A percentile compares a stretch with the other conserved stretches of the same genome.
phyloP scores from a whole-genome alignment of 2,797 vertebrate genomes.

The Anguilla pacifica region DNA sequence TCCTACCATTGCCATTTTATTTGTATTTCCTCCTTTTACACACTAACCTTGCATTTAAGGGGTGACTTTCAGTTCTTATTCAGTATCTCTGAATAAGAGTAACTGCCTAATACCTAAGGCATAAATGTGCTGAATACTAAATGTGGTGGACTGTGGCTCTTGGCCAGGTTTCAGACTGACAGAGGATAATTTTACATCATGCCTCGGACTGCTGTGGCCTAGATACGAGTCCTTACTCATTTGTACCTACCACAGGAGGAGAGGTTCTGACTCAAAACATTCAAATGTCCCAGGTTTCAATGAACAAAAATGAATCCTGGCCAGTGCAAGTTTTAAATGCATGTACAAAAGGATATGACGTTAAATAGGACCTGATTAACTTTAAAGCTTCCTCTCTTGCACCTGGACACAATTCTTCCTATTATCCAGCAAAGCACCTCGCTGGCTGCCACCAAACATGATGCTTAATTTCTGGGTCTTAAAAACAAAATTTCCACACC shows the following conservation, averaged over 20 bases:
- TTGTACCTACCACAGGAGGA: not conserved
- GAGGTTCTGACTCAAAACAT: not conserved
- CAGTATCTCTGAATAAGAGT: not conserved
- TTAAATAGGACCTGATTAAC: not conserved
- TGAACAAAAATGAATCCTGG: not conserved
- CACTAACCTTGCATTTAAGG: not conserved
- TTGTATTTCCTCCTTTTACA: not conserved
- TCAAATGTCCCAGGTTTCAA: not conserved
- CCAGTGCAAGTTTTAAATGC: not conserved
- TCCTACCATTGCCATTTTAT: not conserved
- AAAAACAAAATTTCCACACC: not conserved
- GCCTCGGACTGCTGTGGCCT: not conserved
- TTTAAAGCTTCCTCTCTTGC: not conserved
- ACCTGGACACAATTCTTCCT: not conserved
- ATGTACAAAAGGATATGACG: not conserved
- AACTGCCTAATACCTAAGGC: not conserved
- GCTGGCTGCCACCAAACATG: not conserved
- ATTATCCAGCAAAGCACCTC: not conserved
- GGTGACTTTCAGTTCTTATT: not conserved
- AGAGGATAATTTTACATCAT: not conserved
- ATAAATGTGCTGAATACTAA: not conserved
- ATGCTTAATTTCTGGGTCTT: not conserved
- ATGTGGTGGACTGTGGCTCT: not conserved
- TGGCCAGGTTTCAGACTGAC: not conserved
- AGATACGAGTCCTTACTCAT: not conserved